Evolutionary conservation across 1,140 invertebrate genomes (phyloP).

Genomic region (Drosophila ercepeae): DNA sequence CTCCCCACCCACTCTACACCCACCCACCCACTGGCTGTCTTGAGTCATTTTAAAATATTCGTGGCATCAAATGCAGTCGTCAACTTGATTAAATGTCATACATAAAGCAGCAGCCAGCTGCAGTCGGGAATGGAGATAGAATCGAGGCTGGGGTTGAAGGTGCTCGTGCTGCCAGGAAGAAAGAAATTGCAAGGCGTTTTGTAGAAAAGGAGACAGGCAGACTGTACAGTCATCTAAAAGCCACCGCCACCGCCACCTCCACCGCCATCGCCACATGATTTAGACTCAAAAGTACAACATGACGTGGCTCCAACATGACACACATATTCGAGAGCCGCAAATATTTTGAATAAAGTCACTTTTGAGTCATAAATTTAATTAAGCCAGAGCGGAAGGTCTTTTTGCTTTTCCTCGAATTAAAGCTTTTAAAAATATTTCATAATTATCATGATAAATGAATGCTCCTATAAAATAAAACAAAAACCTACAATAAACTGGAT

Average conservation of each 20-base stretch:
- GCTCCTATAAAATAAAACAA: too few relatives aligned
- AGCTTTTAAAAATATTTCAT: neutral
- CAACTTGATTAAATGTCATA: conserved; percentile 82
- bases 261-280: conserved; percentile 22
- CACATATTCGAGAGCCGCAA: conserved; percentile 61
- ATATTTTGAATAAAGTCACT: conserved; percentile 44
- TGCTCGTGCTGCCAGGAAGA: conserved; percentile 28
- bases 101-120: conserved; percentile 78
- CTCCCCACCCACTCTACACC: conserved; percentile 14
- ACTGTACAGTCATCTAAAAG: conserved; percentile 45
- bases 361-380: neutral
- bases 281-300: conserved; percentile 18
- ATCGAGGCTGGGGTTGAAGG: neutral
- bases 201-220: conserved; percentile 38
- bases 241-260: conserved; percentile 22
- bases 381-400: neutral
- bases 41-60: conserved; percentile 81
- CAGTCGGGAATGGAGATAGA: conserved; percentile 53
- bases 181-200: conserved; percentile 72
- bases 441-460: neutral
- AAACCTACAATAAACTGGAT: neutral
- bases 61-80: conserved; percentile 82
- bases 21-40: conserved; percentile 52
- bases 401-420: neutral
- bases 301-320: conserved; percentile 46